phyloP scores from a whole-genome alignment of 2,797 vertebrate genomes.

The Myotis vivesi region DNA sequence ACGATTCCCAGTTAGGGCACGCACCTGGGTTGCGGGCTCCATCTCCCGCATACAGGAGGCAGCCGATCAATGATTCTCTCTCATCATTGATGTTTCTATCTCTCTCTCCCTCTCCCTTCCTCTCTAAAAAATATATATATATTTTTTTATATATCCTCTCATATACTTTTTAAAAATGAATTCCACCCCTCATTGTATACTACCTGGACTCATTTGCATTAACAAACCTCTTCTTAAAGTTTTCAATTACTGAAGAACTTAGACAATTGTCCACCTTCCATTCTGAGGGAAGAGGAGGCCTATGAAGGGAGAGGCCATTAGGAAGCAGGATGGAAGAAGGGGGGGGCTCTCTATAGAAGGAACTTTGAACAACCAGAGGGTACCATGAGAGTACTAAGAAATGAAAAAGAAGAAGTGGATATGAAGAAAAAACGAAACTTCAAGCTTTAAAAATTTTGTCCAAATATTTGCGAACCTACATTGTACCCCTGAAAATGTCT shows the following conservation, averaged over 20 bases:
- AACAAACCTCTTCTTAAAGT: neutral
- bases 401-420: neutral
- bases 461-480: neutral
- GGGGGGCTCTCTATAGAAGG: fast-evolving
- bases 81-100: too few species aligned
- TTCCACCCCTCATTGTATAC: neutral
- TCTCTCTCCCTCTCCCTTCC: too few species aligned
- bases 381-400: neutral
- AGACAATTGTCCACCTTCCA: neutral
- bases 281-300: neutral
- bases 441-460: neutral
- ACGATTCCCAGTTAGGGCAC: too few species aligned
- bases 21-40: too few species aligned
- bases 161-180: neutral
- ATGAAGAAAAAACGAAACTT: neutral
- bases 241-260: neutral
- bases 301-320: neutral
- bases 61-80: too few species aligned
- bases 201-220: neutral
- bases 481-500: neutral
- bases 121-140: too few species aligned
- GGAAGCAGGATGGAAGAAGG: neutral
- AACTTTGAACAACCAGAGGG: neutral
- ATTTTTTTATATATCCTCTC: too few species aligned
- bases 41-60: too few species aligned